Conservation (phyloP, 2,797 vertebrate species). For the Percopsis omiscomaycus region DNA sequence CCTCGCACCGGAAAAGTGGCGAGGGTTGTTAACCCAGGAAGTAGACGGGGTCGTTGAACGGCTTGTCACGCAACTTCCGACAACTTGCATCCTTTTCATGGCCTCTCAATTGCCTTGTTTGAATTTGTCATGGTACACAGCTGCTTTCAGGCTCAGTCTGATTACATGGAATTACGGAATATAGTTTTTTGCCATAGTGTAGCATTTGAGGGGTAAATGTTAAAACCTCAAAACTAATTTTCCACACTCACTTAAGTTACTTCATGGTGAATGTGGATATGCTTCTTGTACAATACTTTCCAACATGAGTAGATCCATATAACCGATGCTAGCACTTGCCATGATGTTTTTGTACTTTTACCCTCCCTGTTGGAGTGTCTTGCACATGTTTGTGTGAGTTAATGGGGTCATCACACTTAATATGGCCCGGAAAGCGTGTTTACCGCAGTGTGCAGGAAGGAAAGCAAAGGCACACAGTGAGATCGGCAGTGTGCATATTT, state of each 20-base stretch:
- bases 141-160: no score
- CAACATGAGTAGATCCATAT: slow-evolving; percentile 1
- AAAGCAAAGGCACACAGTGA: slow-evolving; percentile 48
- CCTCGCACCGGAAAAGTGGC: slow-evolving; percentile 6
- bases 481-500: slow-evolving; percentile 44
- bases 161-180: slow-evolving; percentile 20
- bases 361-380: slow-evolving; percentile 26
- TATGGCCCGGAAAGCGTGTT: slow-evolving; percentile 36
- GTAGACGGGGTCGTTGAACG: slow-evolving; percentile 76
- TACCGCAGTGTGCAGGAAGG: slow-evolving; percentile 34
- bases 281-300: slow-evolving; percentile 11
- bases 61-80: slow-evolving; percentile 70
- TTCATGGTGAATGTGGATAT: background rate
- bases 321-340: slow-evolving; percentile 39
- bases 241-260: no score
- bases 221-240: background rate
- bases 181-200: slow-evolving; percentile 5
- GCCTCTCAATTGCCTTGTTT: slow-evolving; percentile 32
- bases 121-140: background rate
- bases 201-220: slow-evolving; percentile 2
- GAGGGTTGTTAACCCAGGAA: slow-evolving; percentile 68
- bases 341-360: slow-evolving; percentile 41
- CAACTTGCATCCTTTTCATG: slow-evolving; percentile 47
- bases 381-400: slow-evolving; percentile 35
- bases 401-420: slow-evolving; percentile 53